Percentiles rank a stretch among this genome's conserved stretches.
Evolutionary conservation across 2,888 invertebrate species (phyloP).

Genomic region (Tachina lurida): DNA sequence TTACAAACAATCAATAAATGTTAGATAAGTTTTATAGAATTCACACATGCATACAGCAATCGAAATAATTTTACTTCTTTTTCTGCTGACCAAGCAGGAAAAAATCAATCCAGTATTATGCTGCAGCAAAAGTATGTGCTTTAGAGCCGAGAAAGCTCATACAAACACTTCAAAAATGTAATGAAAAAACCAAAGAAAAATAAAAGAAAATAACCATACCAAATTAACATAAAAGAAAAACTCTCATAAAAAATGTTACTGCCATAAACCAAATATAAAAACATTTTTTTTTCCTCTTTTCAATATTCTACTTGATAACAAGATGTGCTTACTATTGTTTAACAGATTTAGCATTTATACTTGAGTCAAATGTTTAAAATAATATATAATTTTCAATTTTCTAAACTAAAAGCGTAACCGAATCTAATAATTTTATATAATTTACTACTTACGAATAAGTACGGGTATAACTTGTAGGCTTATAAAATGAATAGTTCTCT

Average conservation of each 20-base stretch:
- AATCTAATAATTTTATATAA: slow-evolving; percentile 28
- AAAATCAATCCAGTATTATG: slow-evolving; percentile 62
- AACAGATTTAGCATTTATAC: slow-evolving; percentile 39
- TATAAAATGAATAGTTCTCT: background rate
- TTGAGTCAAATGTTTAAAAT: slow-evolving; percentile 21
- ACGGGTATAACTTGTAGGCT: background rate
- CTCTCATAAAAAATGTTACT: slow-evolving; percentile 33
- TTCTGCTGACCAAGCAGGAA: slow-evolving; percentile 63
- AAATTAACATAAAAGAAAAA: slow-evolving; percentile 15
- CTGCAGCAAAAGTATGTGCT: slow-evolving; percentile 11
- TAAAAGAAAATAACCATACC: background rate
- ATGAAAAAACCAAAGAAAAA: slow-evolving; percentile 2
- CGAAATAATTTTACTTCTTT: slow-evolving; percentile 25
- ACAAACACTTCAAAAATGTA: background rate
- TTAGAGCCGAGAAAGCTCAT: slow-evolving; percentile 2
- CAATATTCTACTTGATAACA: slow-evolving; percentile 5
- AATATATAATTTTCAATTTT: slow-evolving; percentile 45
- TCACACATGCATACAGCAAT: slow-evolving; percentile 6
- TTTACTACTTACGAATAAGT: background rate
- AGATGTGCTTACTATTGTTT: slow-evolving; percentile 25
- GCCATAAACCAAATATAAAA: slow-evolving; percentile 16
- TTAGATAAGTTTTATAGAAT: slow-evolving; percentile 40
- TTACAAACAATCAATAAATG: slow-evolving; percentile 63
- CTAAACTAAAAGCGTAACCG: slow-evolving; percentile 39
- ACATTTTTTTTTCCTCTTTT: background rate